A percentile compares a stretch with the other conserved stretches of the same genome.
Evolutionary conservation across 2,888 invertebrate genomes (phyloP).

Genomic region (Drosophila meridiana): DNA sequence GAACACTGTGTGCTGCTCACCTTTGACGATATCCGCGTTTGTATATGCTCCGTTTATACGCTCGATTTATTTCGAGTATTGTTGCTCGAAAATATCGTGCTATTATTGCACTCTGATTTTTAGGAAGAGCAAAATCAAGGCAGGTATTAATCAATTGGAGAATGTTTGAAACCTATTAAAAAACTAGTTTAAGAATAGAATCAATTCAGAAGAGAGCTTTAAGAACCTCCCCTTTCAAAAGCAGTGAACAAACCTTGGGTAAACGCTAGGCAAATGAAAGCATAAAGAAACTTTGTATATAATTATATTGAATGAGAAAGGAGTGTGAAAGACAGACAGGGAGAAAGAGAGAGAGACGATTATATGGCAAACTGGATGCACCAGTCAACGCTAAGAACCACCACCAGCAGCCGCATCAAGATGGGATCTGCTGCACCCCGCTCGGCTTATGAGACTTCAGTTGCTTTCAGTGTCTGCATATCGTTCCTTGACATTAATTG

Average conservation of each 20-base stretch:
- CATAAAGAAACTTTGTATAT: constrained; percentile 47
- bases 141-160: neutral
- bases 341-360: constrained; percentile 15
- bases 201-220: neutral
- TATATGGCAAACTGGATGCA: constrained; percentile 60
- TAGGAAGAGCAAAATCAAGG: neutral
- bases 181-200: neutral
- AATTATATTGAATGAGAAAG: neutral
- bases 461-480: constrained; percentile 50
- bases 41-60: constrained; percentile 50
- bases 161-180: neutral
- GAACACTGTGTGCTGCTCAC: constrained; percentile 29
- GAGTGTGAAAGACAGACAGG: neutral
- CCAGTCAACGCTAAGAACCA: constrained; percentile 35
- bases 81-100: constrained; percentile 62
- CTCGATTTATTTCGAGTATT: constrained; percentile 53
- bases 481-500: constrained; percentile 83
- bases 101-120: constrained; percentile 36
- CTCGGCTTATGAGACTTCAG: constrained; percentile 30
- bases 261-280: constrained; percentile 80
- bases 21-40: constrained; percentile 73
- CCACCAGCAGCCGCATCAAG: constrained; percentile 43
- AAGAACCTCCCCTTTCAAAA: constrained; percentile 17
- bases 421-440: constrained; percentile 20
- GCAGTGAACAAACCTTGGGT: constrained; percentile 71